These are phyloP conservation scores for Brachionus rotundiformis DNA, from an alignment of 1,140 invertebrate genomes.

Conservation along the genomic window DNA sequence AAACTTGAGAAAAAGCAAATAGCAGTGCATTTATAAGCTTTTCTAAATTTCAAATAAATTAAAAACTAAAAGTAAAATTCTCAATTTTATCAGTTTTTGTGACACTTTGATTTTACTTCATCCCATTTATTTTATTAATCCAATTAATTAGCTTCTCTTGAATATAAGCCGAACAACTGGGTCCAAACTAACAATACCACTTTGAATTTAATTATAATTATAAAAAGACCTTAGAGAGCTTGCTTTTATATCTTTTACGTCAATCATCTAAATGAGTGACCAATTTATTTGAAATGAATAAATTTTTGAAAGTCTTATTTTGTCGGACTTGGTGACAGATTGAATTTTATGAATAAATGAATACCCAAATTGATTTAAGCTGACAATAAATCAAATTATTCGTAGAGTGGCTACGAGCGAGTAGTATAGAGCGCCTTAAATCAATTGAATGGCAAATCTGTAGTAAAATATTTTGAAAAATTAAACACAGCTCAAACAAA, in stretches of 20 bases:
- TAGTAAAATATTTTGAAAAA: not conserved
- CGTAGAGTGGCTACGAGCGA: not conserved
- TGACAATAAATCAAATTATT: not conserved
- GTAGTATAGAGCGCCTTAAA: not conserved
- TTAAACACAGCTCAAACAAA: not conserved
- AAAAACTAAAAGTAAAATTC: no score
- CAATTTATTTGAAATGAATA: not conserved
- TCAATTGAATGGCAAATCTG: not conserved
- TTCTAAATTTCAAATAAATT: no score
- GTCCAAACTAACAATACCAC: no score
- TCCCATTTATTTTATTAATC: no score
- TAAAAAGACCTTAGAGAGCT: not conserved
- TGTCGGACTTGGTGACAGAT: not conserved
- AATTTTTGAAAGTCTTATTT: not conserved
- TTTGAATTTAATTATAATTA: no score
- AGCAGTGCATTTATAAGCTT: no score
- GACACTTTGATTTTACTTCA: no score
- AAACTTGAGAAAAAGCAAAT: no score
- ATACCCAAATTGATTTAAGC: not conserved
- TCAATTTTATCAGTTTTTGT: no score
- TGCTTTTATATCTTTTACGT: not conserved
- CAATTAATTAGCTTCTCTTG: no score
- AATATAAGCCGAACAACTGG: no score
- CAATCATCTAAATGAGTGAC: not conserved
- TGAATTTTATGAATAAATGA: not conserved